Evolutionary conservation across 2,888 invertebrate species (phyloP).

Genomic region (Phlogophora meticulosa): DNA sequence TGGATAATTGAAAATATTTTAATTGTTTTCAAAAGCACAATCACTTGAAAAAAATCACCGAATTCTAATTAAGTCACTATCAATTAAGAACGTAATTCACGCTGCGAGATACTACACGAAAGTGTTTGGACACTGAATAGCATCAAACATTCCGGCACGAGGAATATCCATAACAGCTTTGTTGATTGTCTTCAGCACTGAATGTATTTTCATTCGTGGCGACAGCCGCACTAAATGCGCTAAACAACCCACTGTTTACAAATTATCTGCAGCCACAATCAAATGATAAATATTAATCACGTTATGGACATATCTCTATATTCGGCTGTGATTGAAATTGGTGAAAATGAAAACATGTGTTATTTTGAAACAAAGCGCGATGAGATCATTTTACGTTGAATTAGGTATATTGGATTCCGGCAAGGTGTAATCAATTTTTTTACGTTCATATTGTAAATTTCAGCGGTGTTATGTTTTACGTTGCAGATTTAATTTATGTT

Average conservation of each 20-base stretch:
- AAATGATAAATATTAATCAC: slow-evolving; percentile 73
- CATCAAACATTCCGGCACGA: slow-evolving; percentile 78
- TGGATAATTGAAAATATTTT: slow-evolving; percentile 50
- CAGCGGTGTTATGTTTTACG: too few relatives aligned
- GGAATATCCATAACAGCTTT: slow-evolving; percentile 83
- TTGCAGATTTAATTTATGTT: too few relatives aligned
- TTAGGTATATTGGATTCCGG: not conserved
- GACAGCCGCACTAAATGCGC: slow-evolving; percentile 77
- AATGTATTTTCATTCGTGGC: slow-evolving; percentile 80
- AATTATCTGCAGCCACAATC: slow-evolving; percentile 85
- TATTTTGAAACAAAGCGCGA: slow-evolving; percentile 21
- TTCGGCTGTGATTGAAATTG: slow-evolving; percentile 50
- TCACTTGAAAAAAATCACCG: slow-evolving; percentile 33
- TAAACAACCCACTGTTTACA: slow-evolving; percentile 85
- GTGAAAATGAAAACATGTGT: slow-evolving; percentile 46
- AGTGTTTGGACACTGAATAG: slow-evolving; percentile 69
- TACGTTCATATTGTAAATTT: too few relatives aligned
- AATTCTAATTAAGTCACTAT: slow-evolving; percentile 14
- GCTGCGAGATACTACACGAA: slow-evolving; percentile 45
- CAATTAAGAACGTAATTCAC: slow-evolving; percentile 31
- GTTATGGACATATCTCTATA: slow-evolving; percentile 33
- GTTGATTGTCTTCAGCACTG: slow-evolving; percentile 78
- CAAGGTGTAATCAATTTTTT: too few relatives aligned
- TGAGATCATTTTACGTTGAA: slow-evolving; percentile 36
- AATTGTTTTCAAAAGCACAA: slow-evolving; percentile 23